Evolutionary conservation across 2,888 invertebrate species (phyloP), one percentile per base, ranked within the genome.

Genomic region (Troilus luridus): DNA sequence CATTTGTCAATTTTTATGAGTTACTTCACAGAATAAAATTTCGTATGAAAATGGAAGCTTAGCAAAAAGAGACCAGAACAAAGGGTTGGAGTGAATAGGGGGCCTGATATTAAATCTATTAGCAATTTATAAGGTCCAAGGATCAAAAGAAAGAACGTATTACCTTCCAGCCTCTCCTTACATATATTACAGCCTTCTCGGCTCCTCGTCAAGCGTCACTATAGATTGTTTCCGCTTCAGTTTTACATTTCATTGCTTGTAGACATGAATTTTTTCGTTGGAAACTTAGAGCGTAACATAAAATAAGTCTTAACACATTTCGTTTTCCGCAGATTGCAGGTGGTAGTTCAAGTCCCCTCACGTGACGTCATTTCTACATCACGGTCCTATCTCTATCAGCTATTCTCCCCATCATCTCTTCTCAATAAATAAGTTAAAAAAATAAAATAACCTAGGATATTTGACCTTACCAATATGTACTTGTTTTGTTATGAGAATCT

Each of bases 101-200:
- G 88, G 27, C 27, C 62, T 88, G 60, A 88, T 88, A 88, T 88
- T 88, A 88, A 88, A 88, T 88, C 60, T 88, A 88, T 88, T 88
- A 88, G 88, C 88, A 88, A 88, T 88, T 88, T 88, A 88, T 88
- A 88, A 88, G 88, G 88, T 60, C 60, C 88, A 88, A 88, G 88
- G 88, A 88, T 88, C 88, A 88, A 88, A 88, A 88, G 88, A 88
- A 88, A 27, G 58, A 88, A 60, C 27, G 14, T 88, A 88, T 88
- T 88, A 88, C 88, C 60, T 60, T 24, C n/a, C 54, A 19, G 54
- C 56, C 81, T 85, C 56, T 85, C 56, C 56, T 58, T 85, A 85
- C 85, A 85, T 85, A 85, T 85, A 85, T 85, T 85, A 85, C 85
- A n/a, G 56, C 56, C 85, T 56, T 56, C 85, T 56, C 0, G 14